Evolutionary conservation across 2,113 vertebrate species (phyloP), one percentile per base, ranked within the genome.

Genomic region (Vombatus ursinus): DNA sequence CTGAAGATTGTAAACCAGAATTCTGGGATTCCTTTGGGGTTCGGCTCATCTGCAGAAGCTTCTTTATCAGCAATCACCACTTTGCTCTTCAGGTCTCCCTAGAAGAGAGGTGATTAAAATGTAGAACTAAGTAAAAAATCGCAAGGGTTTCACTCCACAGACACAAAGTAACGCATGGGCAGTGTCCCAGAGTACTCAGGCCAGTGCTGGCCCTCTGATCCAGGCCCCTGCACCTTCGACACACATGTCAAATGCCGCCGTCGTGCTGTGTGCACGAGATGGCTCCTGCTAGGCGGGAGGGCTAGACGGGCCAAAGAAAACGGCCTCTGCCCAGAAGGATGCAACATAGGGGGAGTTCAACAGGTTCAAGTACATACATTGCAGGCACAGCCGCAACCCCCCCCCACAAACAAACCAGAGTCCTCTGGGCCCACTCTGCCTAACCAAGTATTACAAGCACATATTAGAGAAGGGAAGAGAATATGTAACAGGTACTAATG

Each of bases 1-100:
- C 99, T 99, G 97, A 99, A 99, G 98, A 99, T 99, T 91, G 99
- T 99, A 84, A 99, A 99, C 99, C 99, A 99, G 98, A 99, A 99
- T 96, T 99, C 99, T 0, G 99, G 99, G 93, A 99, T 99, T 97
- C 99, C 99, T 98, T 99, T 99, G 52, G 99, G 98, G 95, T 99
- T 99, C 92, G 99, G 98, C 94, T 99, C 99, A 96, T 99, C 98
- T 0, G 95, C 96, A 57, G 98, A 98, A 37, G 98, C 99, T 98
- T 99, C 99, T 91, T 99, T 99, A 92, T 99, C 99, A 37, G 99
- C 99, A 98, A 99, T 98, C 93, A 99, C 98, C 92, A 99, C 99
- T 97, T 99, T 99, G 97, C 99, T 99, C 98, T 99, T 99, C 96
- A 99, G 94, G 50, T 99, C 99, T 99, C 99, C 99, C 99, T 99